Percentiles rank a stretch among this genome's conserved stretches.
Evolutionary conservation across 1,140 invertebrate species (phyloP).

Genomic region (Batillaria attramentaria): DNA sequence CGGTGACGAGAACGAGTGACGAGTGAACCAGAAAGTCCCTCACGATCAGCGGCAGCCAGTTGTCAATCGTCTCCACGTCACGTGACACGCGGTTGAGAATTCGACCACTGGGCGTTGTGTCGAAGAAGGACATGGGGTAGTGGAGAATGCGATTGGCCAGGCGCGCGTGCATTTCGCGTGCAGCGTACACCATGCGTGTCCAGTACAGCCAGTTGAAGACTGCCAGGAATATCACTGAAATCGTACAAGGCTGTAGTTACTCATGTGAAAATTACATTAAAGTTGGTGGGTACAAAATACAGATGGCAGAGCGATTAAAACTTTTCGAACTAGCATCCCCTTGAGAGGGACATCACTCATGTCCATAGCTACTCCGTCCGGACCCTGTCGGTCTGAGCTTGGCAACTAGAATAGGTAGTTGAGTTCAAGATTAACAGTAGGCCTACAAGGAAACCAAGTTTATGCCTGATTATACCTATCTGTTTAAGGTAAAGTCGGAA

Average conservation of each 20-base stretch:
- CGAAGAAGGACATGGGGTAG: constrained; percentile 77
- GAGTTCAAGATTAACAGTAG: no score
- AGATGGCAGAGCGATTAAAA: no score
- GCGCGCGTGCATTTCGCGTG: constrained; percentile 59
- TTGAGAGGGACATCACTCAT: not conserved
- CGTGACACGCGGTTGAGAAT: constrained; percentile 77
- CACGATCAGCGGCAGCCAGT: constrained; percentile 52
- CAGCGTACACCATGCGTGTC: constrained; percentile 60
- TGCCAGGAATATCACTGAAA: constrained; percentile 50
- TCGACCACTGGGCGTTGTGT: constrained; percentile 76
- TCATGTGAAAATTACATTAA: not conserved
- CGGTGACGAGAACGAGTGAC: constrained; percentile 85
- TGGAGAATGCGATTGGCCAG: constrained; percentile 72
- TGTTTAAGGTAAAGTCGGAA: not conserved
- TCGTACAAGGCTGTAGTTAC: no score
- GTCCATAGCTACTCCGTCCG: not conserved
- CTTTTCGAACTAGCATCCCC: no score
- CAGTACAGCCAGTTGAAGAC: constrained; percentile 50
- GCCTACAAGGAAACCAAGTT: no score
- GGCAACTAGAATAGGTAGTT: no score
- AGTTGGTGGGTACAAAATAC: not conserved
- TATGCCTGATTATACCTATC: no score
- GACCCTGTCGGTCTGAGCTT: no score
- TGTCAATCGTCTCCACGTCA: constrained; percentile 73
- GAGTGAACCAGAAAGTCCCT: constrained; percentile 48